phyloP scores from a whole-genome alignment of 2,797 vertebrate genomes.

The Chrosomus eos region DNA sequence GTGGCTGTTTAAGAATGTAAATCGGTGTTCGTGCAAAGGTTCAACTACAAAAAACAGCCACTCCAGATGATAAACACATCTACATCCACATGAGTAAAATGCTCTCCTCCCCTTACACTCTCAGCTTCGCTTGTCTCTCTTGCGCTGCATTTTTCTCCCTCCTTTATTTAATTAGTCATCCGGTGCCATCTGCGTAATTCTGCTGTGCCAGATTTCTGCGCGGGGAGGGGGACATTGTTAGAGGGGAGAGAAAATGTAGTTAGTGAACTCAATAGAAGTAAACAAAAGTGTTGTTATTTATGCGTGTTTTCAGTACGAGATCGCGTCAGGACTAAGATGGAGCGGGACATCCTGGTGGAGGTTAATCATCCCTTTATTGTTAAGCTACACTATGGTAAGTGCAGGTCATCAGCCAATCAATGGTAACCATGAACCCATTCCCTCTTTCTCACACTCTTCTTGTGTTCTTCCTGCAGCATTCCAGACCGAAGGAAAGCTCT shows the following conservation, averaged over 20 bases:
- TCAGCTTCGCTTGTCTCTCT: constrained; percentile 27
- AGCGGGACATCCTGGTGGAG: constrained; percentile 94
- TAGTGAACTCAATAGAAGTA: constrained; percentile 23
- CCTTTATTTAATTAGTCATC: constrained; percentile 59
- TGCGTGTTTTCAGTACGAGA: constrained; percentile 83
- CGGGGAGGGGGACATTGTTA: neutral
- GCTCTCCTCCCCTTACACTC: neutral
- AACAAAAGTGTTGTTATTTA: constrained; percentile 43
- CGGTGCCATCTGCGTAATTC: constrained; percentile 57
- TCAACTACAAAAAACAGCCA: neutral
- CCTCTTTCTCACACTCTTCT: constrained; percentile 13
- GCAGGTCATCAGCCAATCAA: constrained; percentile 47
- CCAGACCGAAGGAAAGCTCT: constrained; percentile 97
- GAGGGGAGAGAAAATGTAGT: constrained; percentile 17
- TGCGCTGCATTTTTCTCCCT: constrained; percentile 34
- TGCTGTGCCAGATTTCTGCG: constrained; percentile 38
- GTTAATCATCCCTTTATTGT: constrained; percentile 97
- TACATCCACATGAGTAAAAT: constrained; percentile 3
- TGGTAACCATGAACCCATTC: neutral
- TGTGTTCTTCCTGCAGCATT: constrained; percentile 79
- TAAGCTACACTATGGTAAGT: constrained; percentile 93
- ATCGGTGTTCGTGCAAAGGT: neutral
- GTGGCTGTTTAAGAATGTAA: constrained; percentile 5
- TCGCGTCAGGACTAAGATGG: constrained; percentile 94
- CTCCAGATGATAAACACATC: constrained; percentile 19